Percentiles rank a stretch among this genome's conserved stretches.
Conservation (phyloP, 1,140 invertebrate genomes). For the Armadillidium nasatum region DNA sequence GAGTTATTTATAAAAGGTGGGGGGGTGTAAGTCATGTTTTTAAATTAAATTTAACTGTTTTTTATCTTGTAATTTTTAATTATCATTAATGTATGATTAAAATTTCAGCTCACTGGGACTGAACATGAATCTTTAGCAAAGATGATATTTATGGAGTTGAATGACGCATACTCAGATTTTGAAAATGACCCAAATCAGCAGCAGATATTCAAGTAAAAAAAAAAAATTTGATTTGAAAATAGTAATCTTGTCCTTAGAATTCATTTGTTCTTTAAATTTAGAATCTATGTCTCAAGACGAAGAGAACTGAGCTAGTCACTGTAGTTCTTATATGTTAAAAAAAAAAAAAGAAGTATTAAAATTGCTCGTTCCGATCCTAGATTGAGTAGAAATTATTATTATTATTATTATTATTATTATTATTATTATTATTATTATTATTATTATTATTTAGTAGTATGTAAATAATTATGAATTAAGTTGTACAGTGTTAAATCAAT, state of each 20-base stretch:
- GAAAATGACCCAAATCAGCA: constrained; percentile 83
- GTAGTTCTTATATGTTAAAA: background rate
- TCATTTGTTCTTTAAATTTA: no score
- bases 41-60: no score
- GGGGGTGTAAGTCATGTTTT: no score
- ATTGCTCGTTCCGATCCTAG: background rate
- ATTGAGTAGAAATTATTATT: no score
- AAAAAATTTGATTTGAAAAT: background rate
- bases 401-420: no score
- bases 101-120: constrained; percentile 78
- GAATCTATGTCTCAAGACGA: background rate
- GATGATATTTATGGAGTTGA: constrained; percentile 97
- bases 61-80: no score
- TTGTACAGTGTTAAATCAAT: no score
- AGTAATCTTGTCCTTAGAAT: background rate
- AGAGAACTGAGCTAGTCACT: background rate
- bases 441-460: no score
- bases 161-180: constrained; percentile 97
- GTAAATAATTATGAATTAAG: no score
- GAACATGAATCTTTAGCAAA: constrained; percentile 87
- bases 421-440: no score
- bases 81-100: background rate
- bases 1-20: no score
- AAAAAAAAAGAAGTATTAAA: background rate
- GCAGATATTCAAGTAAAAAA: constrained; percentile 61